Evolutionary conservation across 2,888 invertebrate species (phyloP), one percentile per base, ranked within the genome.

Genomic region (Brassicogethes aeneus): DNA sequence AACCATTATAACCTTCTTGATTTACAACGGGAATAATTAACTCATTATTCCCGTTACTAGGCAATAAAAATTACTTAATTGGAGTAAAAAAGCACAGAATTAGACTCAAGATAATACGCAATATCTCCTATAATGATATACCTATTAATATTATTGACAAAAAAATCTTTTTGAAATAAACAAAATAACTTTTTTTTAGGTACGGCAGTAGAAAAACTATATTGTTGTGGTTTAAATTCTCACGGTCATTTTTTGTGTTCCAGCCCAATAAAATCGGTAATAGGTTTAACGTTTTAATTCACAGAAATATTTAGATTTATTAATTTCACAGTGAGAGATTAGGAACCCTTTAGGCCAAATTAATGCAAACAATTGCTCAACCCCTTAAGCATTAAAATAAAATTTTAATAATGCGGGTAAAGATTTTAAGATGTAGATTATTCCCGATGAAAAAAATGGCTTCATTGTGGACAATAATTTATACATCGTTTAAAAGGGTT

Each of bases 281-380:
- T 13, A 12, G 12, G 13, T 15, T 37, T 30, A 37, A 37, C 37
- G 23, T 29, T 44, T 40, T 44, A 46, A 47, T 45, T 37, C 47
- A 8, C 14, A 23, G 47, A 56, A 58, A 58, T 58, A 58, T 58
- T 58, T 58, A 56, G 56, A 58, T 56, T 58, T 58, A 54, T 55
- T 58, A 58, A 58, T 58, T 58, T 58, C 58, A 58, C 58, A 56
- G 51, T 53, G 46, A 46, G 55, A 51, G 52, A 51, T 56, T 51
- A 47, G 45, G 43, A 43, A 50, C 45, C 37, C 39, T 32, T 32
- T 10, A 32, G 32, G 5, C 23, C 13, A 32, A 12, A 32, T 12
- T 13, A 32, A 32, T 32, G 32, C 32, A 32, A 32, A 32, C 12
- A 32, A 32, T 23, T 23, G 10, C 23, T 23, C 5, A 23, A 23